Evolutionary conservation across 2,113 vertebrate genomes (phyloP), one percentile per base, ranked within the genome.

Genomic region (Paedocypris sp.): DNA sequence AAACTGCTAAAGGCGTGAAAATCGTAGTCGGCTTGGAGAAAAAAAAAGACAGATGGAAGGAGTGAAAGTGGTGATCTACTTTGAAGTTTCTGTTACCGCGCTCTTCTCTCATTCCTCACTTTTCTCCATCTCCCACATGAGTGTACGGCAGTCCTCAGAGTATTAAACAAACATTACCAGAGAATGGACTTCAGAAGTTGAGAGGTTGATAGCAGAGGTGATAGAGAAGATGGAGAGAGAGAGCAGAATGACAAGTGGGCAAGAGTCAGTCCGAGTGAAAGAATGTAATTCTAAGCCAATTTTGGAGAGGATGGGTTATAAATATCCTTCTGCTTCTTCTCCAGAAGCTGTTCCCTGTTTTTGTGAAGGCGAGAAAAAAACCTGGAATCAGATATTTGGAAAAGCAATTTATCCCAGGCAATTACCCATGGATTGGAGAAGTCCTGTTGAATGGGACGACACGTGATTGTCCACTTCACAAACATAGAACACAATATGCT

Each of bases 131-230:
- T 61, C 42, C 66, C 73, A 78, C 74, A 77, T 77, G 69, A 46
- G 57, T 62, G 42, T 72, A 66, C 66, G 73, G 72, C 75, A 77
- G 66, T 77, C 80, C 82, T 72, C 68, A 46, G 77, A 78, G 83
- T 82, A 84, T 84, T 85, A 85, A 85, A 83, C 82, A 82, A 85
- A 85, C 81, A 85, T 81, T 75, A 81, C 71, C 72, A 69, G 74
- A 76, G 78, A 71, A 78, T 81, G 77, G 39, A 58, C 54, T 58
- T 58, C 71, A 78, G 73, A 68, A 65, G 73, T 64, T 65, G 67
- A 74, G 77, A 73, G 80, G 58, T 42, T 75, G 81, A 83, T 77
- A 75, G 74, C 53, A 38, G 32, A 57, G 67, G 41, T 54, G 79
- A 83, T 83, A 80, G 73, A 71, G 69, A 67, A 77, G 70, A 64